A percentile compares a stretch with the other conserved stretches of the same genome.
phyloP scores from a whole-genome alignment of 2,888 invertebrate species.

The Drosophila nr. perissopoda region DNA sequence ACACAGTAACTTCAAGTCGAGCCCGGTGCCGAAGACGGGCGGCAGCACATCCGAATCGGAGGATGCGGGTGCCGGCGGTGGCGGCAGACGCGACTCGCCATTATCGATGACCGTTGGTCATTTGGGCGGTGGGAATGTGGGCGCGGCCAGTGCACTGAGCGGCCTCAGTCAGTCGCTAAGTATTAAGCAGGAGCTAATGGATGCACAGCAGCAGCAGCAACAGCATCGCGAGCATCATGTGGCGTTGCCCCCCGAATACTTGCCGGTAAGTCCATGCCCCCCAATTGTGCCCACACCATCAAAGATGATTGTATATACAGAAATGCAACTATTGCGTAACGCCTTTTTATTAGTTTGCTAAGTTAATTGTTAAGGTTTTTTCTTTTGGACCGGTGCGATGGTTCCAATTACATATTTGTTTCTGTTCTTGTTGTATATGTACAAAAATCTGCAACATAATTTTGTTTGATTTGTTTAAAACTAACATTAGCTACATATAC shows the following conservation, averaged over 20 bases:
- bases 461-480: conserved; percentile 21
- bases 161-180: conserved; percentile 85
- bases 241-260: conserved; percentile 84
- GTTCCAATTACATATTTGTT: conserved; percentile 81
- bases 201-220: conserved; percentile 84
- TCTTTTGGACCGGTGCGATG: conserved; percentile 85
- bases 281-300: neutral
- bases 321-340: neutral
- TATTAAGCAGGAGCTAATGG: conserved; percentile 85
- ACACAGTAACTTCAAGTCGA: conserved; percentile 88
- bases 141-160: conserved; percentile 71
- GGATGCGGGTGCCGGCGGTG: conserved; percentile 76
- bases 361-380: conserved; percentile 85
- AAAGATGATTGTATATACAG: neutral
- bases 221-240: conserved; percentile 83
- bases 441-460: conserved; percentile 49
- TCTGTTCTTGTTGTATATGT: conserved; percentile 21
- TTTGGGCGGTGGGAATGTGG: conserved; percentile 80
- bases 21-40: conserved; percentile 88
- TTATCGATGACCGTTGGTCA: conserved; percentile 83
- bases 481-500: conserved; percentile 16
- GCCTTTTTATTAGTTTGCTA: conserved; percentile 56
- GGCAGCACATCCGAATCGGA: conserved; percentile 86
- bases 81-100: conserved; percentile 83
- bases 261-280: conserved; percentile 83